Percentiles rank a stretch among this genome's conserved stretches.
These are phyloP conservation scores for Rhagonycha lutea DNA, from an alignment of 2,888 invertebrate genomes.

Conservation along the genomic window DNA sequence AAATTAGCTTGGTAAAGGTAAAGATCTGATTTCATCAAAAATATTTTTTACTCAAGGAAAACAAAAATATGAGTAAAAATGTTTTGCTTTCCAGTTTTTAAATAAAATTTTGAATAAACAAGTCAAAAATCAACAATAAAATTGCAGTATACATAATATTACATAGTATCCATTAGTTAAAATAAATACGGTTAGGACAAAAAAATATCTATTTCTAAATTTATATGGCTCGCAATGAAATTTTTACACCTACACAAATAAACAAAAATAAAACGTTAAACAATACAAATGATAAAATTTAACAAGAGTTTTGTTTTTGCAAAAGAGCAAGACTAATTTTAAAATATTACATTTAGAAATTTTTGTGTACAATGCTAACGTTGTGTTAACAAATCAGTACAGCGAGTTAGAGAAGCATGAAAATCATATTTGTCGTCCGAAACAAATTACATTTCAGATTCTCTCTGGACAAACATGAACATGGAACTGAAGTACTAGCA, in stretches of 20 bases:
- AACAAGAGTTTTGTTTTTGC: background rate
- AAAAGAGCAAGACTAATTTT: background rate
- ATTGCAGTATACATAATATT: background rate
- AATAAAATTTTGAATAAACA: background rate
- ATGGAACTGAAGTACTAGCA: constrained; percentile 29
- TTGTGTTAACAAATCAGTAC: background rate
- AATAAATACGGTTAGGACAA: background rate
- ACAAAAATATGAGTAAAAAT: background rate
- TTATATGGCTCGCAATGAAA: background rate
- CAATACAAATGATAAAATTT: background rate
- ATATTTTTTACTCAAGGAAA: background rate
- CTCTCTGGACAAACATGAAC: constrained; percentile 32
- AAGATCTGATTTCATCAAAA: background rate
- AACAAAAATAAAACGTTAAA: background rate
- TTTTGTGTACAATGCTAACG: background rate
- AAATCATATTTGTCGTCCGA: constrained; percentile 25
- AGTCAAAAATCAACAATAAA: background rate
- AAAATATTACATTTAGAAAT: background rate
- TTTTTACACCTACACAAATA: background rate
- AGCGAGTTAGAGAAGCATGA: constrained; percentile 8
- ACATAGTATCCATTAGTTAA: background rate
- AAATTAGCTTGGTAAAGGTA: background rate
- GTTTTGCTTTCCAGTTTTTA: background rate
- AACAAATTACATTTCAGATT: constrained; percentile 33
- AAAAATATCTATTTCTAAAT: background rate